A percentile compares a stretch with the other conserved stretches of the same genome.
phyloP scores from a whole-genome alignment of 2,797 vertebrate species.

The Clarias platycephalus region DNA sequence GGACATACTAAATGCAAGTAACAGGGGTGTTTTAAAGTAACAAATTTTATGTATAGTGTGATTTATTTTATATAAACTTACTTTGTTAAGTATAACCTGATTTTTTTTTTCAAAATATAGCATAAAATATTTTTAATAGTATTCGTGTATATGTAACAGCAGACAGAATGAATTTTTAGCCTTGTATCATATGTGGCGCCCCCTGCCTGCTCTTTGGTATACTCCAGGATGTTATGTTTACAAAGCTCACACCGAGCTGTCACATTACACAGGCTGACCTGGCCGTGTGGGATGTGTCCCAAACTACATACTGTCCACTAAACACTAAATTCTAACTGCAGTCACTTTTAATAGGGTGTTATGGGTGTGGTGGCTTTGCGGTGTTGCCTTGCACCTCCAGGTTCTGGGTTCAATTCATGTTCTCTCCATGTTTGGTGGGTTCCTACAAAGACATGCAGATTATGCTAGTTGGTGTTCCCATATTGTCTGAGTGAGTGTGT shows the following conservation, averaged over 20 bases:
- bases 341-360: not conserved
- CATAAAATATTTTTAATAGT: not conserved
- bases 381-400: no score
- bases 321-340: not conserved
- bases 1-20: not conserved
- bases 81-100: not conserved
- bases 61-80: not conserved
- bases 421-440: no score
- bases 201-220: slow-evolving; percentile 60
- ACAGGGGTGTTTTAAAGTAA: slow-evolving; percentile 33
- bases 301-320: not conserved
- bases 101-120: no score
- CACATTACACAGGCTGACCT: slow-evolving; percentile 49
- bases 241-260: slow-evolving; percentile 66
- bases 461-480: no score
- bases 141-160: not conserved
- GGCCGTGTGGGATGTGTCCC: not conserved
- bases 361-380: not conserved
- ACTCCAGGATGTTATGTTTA: slow-evolving; percentile 78
- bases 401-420: no score
- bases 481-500: no score
- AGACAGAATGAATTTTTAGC: not conserved
- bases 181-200: no score
- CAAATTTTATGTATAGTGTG: slow-evolving; percentile 21
- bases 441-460: no score